Percentiles rank a stretch among this genome's conserved stretches.
Evolutionary conservation across 2,113 vertebrate species (phyloP).

Genomic region (Baryphthengus martii): DNA sequence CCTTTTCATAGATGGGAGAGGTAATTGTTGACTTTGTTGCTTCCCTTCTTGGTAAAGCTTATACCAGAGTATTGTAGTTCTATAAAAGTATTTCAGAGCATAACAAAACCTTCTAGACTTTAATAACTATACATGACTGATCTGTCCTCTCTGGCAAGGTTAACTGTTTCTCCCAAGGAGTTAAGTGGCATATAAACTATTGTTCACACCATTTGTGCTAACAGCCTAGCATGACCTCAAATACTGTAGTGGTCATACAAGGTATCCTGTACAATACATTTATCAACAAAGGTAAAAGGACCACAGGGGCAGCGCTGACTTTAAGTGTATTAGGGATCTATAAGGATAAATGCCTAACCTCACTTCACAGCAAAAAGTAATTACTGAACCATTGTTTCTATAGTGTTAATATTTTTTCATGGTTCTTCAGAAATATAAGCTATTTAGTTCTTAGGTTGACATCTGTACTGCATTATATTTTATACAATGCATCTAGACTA

Average conservation of each 20-base stretch:
- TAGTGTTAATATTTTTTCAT: conserved; percentile 77
- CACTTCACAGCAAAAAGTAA: conserved; percentile 78
- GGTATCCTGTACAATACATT: conserved; percentile 75
- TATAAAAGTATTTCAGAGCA: conserved; percentile 70
- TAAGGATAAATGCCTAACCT: conserved; percentile 80
- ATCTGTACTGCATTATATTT: conserved; percentile 76
- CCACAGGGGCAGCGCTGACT: conserved; percentile 76
- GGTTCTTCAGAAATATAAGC: conserved; percentile 77
- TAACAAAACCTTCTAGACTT: conserved; percentile 76
- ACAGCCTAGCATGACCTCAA: conserved; percentile 78
- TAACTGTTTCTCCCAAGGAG: conserved; percentile 82
- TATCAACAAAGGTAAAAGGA: conserved; percentile 79
- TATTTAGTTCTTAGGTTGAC: conserved; percentile 75
- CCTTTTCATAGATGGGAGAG: conserved; percentile 22
- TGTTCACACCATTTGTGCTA: conserved; percentile 82
- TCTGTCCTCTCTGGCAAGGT: conserved; percentile 81
- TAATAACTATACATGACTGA: conserved; percentile 81
- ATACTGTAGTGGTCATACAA: conserved; percentile 69
- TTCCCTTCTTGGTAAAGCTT: conserved; percentile 43
- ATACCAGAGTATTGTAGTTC: conserved; percentile 1
- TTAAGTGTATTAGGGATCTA: conserved; percentile 75
- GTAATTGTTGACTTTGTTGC: conserved; percentile 44
- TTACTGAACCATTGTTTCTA: conserved; percentile 80
- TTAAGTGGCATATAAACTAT: conserved; percentile 85
- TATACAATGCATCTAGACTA: conserved; percentile 70